These are phyloP conservation scores for Laspeyria flexula DNA, from an alignment of 2,888 invertebrate species.

Conservation along the genomic window DNA sequence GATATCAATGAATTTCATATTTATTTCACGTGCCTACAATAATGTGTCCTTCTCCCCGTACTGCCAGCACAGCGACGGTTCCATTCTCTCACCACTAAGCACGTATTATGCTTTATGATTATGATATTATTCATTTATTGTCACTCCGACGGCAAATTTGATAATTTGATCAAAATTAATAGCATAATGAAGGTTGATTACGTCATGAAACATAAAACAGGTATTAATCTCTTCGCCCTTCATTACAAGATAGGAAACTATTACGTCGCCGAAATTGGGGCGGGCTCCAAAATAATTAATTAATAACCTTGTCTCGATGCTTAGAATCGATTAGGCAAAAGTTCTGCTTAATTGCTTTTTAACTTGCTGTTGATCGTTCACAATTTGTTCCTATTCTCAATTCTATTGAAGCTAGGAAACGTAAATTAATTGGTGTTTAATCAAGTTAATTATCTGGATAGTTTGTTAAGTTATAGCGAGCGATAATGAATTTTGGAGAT, in stretches of 20 bases:
- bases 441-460: slow-evolving; percentile 20
- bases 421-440: slow-evolving; percentile 42
- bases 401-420: slow-evolving; percentile 30
- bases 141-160: no score
- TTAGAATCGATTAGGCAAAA: slow-evolving; percentile 49
- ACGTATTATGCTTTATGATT: no score
- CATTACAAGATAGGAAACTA: slow-evolving; percentile 20
- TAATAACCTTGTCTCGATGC: slow-evolving; percentile 49
- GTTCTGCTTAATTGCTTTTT: slow-evolving; percentile 53
- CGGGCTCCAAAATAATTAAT: slow-evolving; percentile 48
- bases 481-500: neutral
- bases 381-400: slow-evolving; percentile 56
- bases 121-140: no score
- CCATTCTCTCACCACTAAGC: no score
- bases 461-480: neutral
- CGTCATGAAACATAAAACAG: slow-evolving; percentile 2
- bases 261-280: slow-evolving; percentile 31
- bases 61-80: no score
- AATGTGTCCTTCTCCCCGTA: no score
- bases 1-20: no score
- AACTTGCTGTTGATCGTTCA: slow-evolving; percentile 48
- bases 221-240: slow-evolving; percentile 3
- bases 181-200: no score
- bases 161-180: neutral
- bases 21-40: no score